Evolutionary conservation across 2,797 vertebrate species (phyloP).

Genomic region (Cebuella pygmaea): DNA sequence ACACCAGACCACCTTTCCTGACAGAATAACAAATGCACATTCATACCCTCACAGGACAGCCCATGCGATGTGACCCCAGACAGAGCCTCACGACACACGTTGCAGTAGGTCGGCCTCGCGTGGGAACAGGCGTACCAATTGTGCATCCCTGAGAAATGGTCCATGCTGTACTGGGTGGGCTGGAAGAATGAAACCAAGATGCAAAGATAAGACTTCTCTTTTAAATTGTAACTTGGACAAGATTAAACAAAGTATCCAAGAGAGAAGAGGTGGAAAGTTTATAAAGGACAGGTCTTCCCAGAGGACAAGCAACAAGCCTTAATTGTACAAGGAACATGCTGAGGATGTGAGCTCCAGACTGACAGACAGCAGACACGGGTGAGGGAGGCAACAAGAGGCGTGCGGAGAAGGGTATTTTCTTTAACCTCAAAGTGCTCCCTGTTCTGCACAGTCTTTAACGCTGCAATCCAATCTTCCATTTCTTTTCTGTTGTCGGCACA

Average conservation of each 20-base stretch:
- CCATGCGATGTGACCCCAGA: slow-evolving; percentile 97
- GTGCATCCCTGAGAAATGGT: slow-evolving; percentile 98
- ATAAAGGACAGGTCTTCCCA: neutral
- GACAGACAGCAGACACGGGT: neutral
- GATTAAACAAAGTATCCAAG: neutral
- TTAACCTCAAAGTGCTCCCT: slow-evolving; percentile 95
- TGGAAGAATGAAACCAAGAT: slow-evolving; percentile 67
- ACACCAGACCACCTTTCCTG: neutral
- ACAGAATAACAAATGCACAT: rapidly evolving
- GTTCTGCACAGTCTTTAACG: slow-evolving; percentile 94
- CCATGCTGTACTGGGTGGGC: slow-evolving; percentile 98
- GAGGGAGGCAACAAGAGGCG: neutral
- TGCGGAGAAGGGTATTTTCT: neutral
- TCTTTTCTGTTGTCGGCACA: slow-evolving; percentile 98
- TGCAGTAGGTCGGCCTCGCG: slow-evolving; percentile 97
- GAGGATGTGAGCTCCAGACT: neutral
- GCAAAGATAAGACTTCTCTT: neutral
- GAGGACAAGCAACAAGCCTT: neutral
- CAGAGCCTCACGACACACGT: slow-evolving; percentile 95
- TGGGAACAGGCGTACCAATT: slow-evolving; percentile 99
- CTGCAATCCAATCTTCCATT: slow-evolving; percentile 99
- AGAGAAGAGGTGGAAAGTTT: neutral
- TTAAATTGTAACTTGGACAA: neutral
- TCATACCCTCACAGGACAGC: slow-evolving; percentile 95
- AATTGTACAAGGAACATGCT: neutral